Evolutionary conservation across 2,888 invertebrate genomes (phyloP), one percentile per base, ranked within the genome.

Genomic region (Nowickia ferox): DNA sequence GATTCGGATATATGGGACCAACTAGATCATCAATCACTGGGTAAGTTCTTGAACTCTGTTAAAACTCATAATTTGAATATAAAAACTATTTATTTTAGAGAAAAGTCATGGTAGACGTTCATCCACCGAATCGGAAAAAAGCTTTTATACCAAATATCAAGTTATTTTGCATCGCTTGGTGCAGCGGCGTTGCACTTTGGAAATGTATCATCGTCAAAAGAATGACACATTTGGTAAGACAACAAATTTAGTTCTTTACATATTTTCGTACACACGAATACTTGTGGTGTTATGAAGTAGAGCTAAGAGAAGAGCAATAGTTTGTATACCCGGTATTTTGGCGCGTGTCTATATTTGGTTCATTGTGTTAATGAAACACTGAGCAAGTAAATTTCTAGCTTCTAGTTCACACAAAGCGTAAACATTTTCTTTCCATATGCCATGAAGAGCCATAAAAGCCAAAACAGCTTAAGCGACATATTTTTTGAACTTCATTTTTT

Each of bases 151-250:
- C 91, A 95, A 96, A 89, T 98, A 97, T 90, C 97, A 97, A 89
- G 96, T 97, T 22, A 95, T 97, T 83, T 96, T 97, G 5, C 98
- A 97, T 92, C 95, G 98, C 76, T 95, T 98, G 93, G 97, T 98
- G 0, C 98, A 98, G 92, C 94, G 98, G 77, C 96, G 97, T 91
- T 97, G 97, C 71, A 97, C 97, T 90, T 95, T 97, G 74, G 98
- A 98, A 93, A 96, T 98, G 95, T 97, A 97, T 91, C 95, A 96
- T 90, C 94, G 97, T 87, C 96, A 97, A 90, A 95, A 96, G 72
- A 95, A 96, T 82, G 96, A 96, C 89, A 95, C 95, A 79, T 97
- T 98, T 91, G 96, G 98, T 98, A 93, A 95, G 96, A 90, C 11
- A 53, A 19, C n/a, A 30, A 40, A 15, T 55, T 19, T 59, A 15